A percentile compares a stretch with the other conserved stretches of the same genome.
Conservation (phyloP, 2,113 vertebrate species). For the Cyphomyrus plagiostoma region DNA sequence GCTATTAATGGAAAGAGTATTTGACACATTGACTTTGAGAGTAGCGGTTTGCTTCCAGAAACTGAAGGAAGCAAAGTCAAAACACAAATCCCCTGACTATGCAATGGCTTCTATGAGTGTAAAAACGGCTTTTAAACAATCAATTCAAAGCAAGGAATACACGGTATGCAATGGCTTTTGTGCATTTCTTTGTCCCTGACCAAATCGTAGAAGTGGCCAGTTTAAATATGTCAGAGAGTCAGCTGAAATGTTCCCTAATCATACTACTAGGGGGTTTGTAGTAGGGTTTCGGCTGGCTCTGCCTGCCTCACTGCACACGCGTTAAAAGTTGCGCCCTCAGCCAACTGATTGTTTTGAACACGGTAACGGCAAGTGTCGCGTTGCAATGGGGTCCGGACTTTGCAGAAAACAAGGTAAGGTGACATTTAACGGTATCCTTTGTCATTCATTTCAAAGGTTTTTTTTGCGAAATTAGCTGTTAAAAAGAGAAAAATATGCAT, state of each 20-base stretch:
- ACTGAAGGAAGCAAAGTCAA: background rate
- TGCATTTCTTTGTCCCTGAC: background rate
- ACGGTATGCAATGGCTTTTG: background rate
- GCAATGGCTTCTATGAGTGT: background rate
- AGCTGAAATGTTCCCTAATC: conserved; percentile 13
- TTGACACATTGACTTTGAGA: conserved; percentile 47
- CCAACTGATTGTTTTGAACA: conserved; percentile 13
- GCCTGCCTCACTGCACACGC: background rate
- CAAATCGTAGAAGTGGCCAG: conserved; percentile 9
- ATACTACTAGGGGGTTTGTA: background rate
- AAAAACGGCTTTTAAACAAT: background rate
- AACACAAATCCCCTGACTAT: background rate
- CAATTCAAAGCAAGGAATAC: background rate
- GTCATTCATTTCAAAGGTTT: background rate
- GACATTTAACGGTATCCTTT: background rate
- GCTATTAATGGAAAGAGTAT: conserved; percentile 62
- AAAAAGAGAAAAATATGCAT: background rate
- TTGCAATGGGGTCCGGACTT: conserved; percentile 22
- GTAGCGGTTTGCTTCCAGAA: conserved; percentile 19
- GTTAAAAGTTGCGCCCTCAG: background rate
- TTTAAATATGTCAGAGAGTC: conserved; percentile 17
- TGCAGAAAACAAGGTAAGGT: conserved; percentile 35
- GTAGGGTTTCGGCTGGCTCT: background rate
- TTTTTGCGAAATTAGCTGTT: background rate
- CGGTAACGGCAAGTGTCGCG: background rate